These are phyloP conservation scores for Morphnarchus princeps DNA, from an alignment of 2,113 vertebrate species.

Conservation along the genomic window DNA sequence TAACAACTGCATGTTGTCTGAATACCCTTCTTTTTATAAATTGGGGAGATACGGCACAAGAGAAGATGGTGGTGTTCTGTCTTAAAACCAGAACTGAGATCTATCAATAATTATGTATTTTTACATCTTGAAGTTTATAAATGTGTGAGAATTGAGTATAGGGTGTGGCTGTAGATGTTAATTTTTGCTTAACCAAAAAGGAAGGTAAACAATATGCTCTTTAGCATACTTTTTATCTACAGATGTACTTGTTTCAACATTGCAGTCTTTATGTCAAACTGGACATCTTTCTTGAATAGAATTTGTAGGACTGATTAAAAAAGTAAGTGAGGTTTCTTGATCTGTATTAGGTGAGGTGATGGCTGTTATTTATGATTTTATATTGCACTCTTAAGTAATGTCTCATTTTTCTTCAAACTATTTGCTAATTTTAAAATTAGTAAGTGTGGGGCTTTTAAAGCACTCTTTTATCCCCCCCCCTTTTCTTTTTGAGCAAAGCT, in stretches of 20 bases:
- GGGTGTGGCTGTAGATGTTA: not conserved
- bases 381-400: not conserved
- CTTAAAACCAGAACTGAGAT: not conserved
- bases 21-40: not conserved
- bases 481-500: not conserved
- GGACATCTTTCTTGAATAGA: not conserved
- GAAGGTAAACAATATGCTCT: not conserved
- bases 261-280: not conserved
- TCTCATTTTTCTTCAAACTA: not conserved
- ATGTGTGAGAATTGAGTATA: not conserved
- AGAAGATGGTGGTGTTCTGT: not conserved
- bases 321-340: not conserved
- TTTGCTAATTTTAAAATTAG: not conserved
- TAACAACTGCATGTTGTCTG: not conserved
- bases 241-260: not conserved
- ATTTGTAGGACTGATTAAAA: not conserved
- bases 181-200: not conserved
- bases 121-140: not conserved
- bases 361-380: not conserved
- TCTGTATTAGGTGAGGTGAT: not conserved
- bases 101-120: not conserved
- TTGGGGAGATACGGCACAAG: not conserved
- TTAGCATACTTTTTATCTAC: not conserved
- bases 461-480: not conserved
- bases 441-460: not conserved